These are phyloP conservation scores for Aleiodes alternator DNA, from an alignment of 2,888 invertebrate species.

Conservation along the genomic window DNA sequence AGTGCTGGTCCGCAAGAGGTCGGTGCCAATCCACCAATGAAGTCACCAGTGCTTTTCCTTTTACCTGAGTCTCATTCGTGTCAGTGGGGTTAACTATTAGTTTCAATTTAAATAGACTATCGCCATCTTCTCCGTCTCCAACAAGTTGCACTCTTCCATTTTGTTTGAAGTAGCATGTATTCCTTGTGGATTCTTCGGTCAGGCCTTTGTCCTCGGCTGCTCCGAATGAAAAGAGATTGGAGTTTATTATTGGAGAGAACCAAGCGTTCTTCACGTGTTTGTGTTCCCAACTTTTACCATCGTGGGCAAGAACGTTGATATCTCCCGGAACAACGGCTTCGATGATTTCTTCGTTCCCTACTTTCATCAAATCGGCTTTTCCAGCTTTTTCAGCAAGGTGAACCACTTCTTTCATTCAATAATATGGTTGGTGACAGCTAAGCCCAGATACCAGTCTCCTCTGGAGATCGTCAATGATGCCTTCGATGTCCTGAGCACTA, in stretches of 20 bases:
- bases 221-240: slow-evolving; percentile 47
- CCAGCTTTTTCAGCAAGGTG: not conserved
- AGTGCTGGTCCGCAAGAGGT: not conserved
- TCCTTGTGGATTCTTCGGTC: not conserved
- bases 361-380: slow-evolving; percentile 33
- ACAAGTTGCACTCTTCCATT: slow-evolving; percentile 36
- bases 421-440: slow-evolving; percentile 55
- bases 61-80: not conserved
- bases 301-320: slow-evolving; percentile 51
- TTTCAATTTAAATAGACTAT: slow-evolving; percentile 1
- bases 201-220: not conserved
- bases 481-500: not conserved
- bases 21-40: not conserved
- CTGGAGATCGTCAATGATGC: not conserved
- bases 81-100: not conserved
- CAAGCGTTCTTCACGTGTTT: slow-evolving; percentile 50
- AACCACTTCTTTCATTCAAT: slow-evolving; percentile 50
- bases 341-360: slow-evolving; percentile 34
- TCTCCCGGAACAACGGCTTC: slow-evolving; percentile 5
- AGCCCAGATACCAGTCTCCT: slow-evolving; percentile 46
- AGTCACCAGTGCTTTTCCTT: too few species aligned
- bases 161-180: slow-evolving; percentile 38
- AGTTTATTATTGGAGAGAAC: slow-evolving; percentile 47
- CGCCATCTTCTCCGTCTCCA: slow-evolving; percentile 45
- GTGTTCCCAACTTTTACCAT: slow-evolving; percentile 50